Evolutionary conservation across 2,888 invertebrate species (phyloP).

Genomic region (Taphrorychus bicolor): DNA sequence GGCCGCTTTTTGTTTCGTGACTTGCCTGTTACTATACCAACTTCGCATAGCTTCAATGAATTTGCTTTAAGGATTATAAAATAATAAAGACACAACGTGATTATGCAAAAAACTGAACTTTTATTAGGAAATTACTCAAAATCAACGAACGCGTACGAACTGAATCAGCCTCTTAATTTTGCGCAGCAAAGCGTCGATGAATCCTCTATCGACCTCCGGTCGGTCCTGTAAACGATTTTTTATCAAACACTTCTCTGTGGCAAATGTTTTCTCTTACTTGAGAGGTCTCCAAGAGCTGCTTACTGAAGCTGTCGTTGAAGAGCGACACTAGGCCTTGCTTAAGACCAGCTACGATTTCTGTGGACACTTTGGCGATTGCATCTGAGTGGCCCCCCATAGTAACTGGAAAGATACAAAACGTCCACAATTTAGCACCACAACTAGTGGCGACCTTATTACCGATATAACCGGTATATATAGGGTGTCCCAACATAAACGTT

Average conservation of each 20-base stretch:
- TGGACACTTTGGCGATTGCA: slow-evolving; percentile 65
- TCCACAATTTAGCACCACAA: no score
- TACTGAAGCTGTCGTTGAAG: slow-evolving; percentile 81
- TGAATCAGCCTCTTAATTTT: slow-evolving; percentile 82
- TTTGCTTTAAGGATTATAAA: neutral
- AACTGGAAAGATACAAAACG: slow-evolving; percentile 49
- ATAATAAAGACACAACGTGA: no score
- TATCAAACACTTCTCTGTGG: neutral
- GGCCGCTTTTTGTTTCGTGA: neutral
- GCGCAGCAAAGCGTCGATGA: slow-evolving; percentile 76
- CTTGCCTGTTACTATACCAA: no score
- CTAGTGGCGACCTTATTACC: no score
- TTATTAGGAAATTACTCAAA: no score
- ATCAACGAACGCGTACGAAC: slow-evolving; percentile 63
- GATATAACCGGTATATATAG: no score
- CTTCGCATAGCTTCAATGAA: neutral
- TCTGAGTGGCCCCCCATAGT: slow-evolving; percentile 55
- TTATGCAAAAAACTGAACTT: no score
- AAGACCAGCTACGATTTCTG: slow-evolving; percentile 70
- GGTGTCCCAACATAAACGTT: no score
- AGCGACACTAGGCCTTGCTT: slow-evolving; percentile 75
- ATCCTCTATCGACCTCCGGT: slow-evolving; percentile 70
- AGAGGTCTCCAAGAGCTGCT: slow-evolving; percentile 72
- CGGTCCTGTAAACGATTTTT: slow-evolving; percentile 63
- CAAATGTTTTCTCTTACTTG: slow-evolving; percentile 45